Evolutionary conservation across 2,797 vertebrate genomes (phyloP), one percentile per base, ranked within the genome.

Genomic region (Harpagifer antarcticus): DNA sequence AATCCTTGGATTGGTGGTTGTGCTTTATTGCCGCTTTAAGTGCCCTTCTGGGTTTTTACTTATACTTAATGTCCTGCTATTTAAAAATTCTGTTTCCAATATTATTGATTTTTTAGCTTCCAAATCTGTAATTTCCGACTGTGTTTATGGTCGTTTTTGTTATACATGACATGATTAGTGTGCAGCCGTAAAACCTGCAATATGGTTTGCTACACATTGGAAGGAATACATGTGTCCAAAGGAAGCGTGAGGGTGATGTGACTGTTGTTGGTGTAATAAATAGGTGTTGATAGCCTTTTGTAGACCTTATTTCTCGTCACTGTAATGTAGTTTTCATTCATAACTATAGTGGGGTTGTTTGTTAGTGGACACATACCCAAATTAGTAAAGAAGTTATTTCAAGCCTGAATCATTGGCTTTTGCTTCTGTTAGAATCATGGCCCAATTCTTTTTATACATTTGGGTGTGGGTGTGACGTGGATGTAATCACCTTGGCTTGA

Each of bases 401-500:
- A 27, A 27, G 6, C 33, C 33, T 37, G 8, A 37, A 37, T 37
- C 33, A 37, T 37, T 37, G 33, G 33, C 6, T 37, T 37, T 37
- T 37, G 6, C 8, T 37, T 37, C 33, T 37, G 33, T 37, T 37
- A 37, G 33, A 1, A 2, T 9, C 33, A 37, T 9, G 33, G 8
- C 6, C 33, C 33, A 2, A 37, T 37, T 37, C 7, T 7, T 37
- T 7, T 2, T 37, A 37, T 6, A 37, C 6, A 94, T 94, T 94
- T 94, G 91, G 91, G 91, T 91, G 92, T 88, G 90, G 89, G 92
- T 87, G 88, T 90, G 88, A 90, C 83, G 81, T 81, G 91, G 83
- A 87, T 88, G 89, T 87, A 89, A 92, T 93, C 92, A 93, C 91
- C 92, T 91, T 91, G 91, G 92, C 88, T 9, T 90, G 86, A 77